phyloP scores from a whole-genome alignment of 2,888 invertebrate species.

The Schizaphis graminum region DNA sequence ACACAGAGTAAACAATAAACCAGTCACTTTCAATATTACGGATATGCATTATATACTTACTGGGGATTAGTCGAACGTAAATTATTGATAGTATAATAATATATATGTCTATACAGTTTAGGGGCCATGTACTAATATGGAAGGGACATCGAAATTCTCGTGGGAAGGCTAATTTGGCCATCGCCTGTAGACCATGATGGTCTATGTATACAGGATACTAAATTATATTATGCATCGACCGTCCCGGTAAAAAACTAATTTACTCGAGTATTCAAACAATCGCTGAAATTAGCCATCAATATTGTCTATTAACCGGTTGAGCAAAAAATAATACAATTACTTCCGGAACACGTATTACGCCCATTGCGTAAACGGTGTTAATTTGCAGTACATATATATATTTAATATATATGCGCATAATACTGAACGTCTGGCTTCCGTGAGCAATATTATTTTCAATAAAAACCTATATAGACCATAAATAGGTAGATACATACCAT shows the following conservation, averaged over 20 bases:
- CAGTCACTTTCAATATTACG: background rate
- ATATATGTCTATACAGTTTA: background rate
- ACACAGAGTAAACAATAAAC: background rate
- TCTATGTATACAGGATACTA: background rate
- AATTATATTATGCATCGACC: background rate
- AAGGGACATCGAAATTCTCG: background rate
- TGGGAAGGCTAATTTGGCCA: background rate
- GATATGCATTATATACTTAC: background rate
- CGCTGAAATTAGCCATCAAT: slow-evolving; percentile 47
- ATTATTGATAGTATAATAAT: background rate
- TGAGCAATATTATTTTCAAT: slow-evolving; percentile 31
- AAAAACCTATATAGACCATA: background rate
- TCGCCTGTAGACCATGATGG: background rate
- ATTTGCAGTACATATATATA: slow-evolving; percentile 24
- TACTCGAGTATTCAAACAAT: slow-evolving; percentile 26
- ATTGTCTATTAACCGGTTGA: slow-evolving; percentile 42
- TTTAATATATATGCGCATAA: background rate
- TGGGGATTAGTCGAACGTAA: background rate
- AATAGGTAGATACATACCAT: background rate
- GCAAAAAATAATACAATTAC: slow-evolving; percentile 47
- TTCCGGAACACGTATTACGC: slow-evolving; percentile 45
- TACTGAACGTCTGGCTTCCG: slow-evolving; percentile 43
- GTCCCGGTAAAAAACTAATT: slow-evolving; percentile 35
- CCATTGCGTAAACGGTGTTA: slow-evolving; percentile 38
- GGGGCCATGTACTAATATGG: background rate